phyloP scores from a whole-genome alignment of 2,113 vertebrate species.

The Sylvicapra grimmia region DNA sequence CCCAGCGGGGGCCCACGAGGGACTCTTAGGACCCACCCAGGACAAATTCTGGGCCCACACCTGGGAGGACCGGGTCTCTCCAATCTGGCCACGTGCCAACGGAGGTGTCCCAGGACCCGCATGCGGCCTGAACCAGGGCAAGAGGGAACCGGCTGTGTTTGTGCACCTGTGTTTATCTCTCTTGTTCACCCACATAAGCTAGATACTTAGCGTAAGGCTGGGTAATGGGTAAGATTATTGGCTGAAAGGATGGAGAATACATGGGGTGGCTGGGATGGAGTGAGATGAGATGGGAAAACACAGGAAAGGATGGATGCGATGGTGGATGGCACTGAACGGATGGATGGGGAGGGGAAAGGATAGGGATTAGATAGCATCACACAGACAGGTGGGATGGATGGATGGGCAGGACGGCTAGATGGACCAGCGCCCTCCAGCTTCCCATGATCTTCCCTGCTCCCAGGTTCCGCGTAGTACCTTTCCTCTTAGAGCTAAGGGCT shows the following conservation, averaged over 20 bases:
- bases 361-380: background rate
- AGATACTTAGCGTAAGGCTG: background rate
- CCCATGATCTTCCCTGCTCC: background rate
- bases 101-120: background rate
- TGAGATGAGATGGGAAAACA: background rate
- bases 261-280: background rate
- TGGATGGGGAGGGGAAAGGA: background rate
- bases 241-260: background rate
- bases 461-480: constrained; percentile 83
- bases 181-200: background rate
- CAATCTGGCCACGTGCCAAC: fast-evolving
- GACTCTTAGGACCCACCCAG: background rate
- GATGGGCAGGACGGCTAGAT: background rate
- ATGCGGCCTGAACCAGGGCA: background rate
- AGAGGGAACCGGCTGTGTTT: background rate
- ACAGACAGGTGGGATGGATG: background rate
- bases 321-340: background rate
- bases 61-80: background rate
- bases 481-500: constrained; percentile 83
- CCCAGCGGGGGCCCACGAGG: fast-evolving
- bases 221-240: too few species aligned
- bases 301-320: background rate
- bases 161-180: background rate
- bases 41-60: background rate
- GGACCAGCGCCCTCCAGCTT: background rate